Base-by-base conservation (phyloP, 2,797 vertebrate species). In the Odontamblyopus rebecca region DNA sequence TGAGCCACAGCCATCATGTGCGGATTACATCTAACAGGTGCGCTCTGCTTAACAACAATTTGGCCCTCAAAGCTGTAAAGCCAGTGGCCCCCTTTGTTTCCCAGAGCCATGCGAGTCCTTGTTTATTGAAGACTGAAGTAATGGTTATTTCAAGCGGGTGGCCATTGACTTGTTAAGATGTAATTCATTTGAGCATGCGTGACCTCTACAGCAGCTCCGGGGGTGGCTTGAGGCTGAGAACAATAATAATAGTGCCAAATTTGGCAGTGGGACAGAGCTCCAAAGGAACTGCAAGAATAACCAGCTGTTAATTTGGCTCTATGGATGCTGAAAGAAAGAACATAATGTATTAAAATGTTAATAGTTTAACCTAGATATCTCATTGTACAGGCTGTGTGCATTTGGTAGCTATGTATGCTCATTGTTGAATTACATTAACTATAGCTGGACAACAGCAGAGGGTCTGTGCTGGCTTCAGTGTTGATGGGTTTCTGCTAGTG, bases 11-110 rank as follows among this genome's bases (percentile, higher is more conserved):
- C 89, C 86, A 87, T 90, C 89, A 89, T 86, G 81, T 77, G 67
- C 81, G 89, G 89, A 91, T 90, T 90, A 91, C 73, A 78, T 72
- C 64, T 8, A 81, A 90, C 91, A 91, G 90, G 87, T 92, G 90
- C 81, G 68, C 74, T 71, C 61, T 9, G 65, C 79, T 86, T 80
- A 81, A 81, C 68, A 78, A 77, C 60, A 74, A 76, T 69, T 69
- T 64, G 18, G 56, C 51, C 59, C 69, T 68, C 76, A 79, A 67
- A 64, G 80, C 74, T 38, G 53, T 74, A 82, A 63, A 82, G 76
- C 76, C 61, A 66, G 73, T 5, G 15, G 64, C 69, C 61, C 51
- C 78, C 73, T 71, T 69, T 61, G 61, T 38, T 68, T 18, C 32
- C 54, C 76, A 68, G 76, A 76, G 60, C 48, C 73, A 70, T 44